Conservation (phyloP, 2,888 invertebrate species). For the Helicoverpa assulta region DNA sequence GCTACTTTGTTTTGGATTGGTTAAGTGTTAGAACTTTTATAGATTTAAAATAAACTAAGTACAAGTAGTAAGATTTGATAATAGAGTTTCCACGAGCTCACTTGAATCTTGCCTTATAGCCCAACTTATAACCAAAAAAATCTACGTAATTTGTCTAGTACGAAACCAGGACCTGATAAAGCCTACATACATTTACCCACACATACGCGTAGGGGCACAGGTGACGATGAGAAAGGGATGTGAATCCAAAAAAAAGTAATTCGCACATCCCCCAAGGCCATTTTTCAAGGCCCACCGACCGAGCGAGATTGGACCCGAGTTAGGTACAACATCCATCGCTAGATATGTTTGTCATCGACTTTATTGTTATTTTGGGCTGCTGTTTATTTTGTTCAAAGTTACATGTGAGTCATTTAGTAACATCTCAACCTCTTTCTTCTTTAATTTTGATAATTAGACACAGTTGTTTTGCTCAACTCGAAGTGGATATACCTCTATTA, state of each 20-base stretch:
- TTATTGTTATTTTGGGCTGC: background rate
- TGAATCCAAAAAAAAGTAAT: constrained; percentile 66
- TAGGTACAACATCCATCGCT: constrained; percentile 28
- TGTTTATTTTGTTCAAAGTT: background rate
- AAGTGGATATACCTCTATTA: no score
- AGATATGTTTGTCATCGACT: constrained; percentile 18
- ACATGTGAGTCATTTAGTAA: background rate
- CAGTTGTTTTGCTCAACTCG: no score
- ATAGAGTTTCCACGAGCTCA: no score
- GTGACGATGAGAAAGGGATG: constrained; percentile 67
- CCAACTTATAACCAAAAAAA: constrained; percentile 3
- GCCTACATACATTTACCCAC: constrained; percentile 42
- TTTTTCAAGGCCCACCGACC: constrained; percentile 62
- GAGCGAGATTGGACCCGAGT: constrained; percentile 59
- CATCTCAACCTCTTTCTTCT: no score
- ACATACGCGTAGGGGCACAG: constrained; percentile 56
- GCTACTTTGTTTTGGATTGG: background rate
- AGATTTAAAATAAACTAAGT: background rate
- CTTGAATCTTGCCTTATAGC: no score
- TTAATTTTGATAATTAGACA: no score
- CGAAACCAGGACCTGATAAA: constrained; percentile 16
- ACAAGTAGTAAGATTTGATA: background rate
- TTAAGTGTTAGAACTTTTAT: background rate
- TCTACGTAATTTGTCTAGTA: constrained; percentile 23
- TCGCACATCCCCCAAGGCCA: constrained; percentile 63